A percentile compares a stretch with the other conserved stretches of the same genome.
These are phyloP conservation scores for Piliocolobus tephrosceles DNA, from an alignment of 2,113 vertebrate species.

Conservation along the genomic window DNA sequence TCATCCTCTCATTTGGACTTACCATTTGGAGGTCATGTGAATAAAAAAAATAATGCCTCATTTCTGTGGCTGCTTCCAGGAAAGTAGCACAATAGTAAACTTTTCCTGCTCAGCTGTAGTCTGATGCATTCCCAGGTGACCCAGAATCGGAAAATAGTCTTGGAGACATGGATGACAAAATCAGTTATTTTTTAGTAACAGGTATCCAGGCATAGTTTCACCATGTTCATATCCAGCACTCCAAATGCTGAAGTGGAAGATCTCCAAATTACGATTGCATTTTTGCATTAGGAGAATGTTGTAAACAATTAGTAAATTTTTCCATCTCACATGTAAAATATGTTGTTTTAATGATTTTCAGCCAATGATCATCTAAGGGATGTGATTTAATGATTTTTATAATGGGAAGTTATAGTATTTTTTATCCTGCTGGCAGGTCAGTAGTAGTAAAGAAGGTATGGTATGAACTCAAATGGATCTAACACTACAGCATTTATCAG, in stretches of 20 bases:
- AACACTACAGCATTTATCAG: not conserved
- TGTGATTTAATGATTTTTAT: not conserved
- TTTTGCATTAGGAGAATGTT: constrained; percentile 7
- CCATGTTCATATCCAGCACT: not conserved
- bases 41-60: not conserved
- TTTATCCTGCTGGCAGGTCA: not conserved
- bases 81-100: not conserved
- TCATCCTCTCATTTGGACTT: not conserved
- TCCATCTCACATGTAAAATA: not conserved
- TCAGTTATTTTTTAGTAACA: not conserved
- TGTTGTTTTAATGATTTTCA: constrained; percentile 16
- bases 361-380: not conserved
- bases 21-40: not conserved
- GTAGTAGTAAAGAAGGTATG: not conserved
- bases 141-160: not conserved
- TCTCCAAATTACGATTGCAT: not conserved
- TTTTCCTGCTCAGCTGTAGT: not conserved
- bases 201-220: not conserved
- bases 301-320: not conserved
- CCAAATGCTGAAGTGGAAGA: not conserved
- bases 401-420: not conserved
- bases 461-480: not conserved
- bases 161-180: not conserved
- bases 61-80: not conserved
- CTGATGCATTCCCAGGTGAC: not conserved